phyloP scores from a whole-genome alignment of 2,888 invertebrate species.

The Digitonthophagus gazella region DNA sequence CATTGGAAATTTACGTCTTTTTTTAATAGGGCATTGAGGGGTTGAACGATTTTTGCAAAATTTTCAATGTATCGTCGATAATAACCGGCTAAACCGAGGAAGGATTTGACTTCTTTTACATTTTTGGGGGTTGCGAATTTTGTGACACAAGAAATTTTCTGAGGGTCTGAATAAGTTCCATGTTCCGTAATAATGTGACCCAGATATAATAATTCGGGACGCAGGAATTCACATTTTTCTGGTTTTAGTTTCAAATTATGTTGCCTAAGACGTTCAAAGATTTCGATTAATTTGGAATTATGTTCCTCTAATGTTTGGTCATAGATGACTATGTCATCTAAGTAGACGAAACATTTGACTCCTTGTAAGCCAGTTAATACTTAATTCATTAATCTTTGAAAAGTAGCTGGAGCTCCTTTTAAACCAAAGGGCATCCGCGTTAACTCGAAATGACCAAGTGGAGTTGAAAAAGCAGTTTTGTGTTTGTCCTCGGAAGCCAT shows the following conservation, averaged over 20 bases:
- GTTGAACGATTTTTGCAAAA: no score
- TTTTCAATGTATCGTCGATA: no score
- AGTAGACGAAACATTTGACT: slow-evolving; percentile 36
- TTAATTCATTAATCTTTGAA: slow-evolving; percentile 39
- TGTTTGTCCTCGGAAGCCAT: slow-evolving; percentile 24
- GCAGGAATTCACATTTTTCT: no score
- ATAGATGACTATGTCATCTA: slow-evolving; percentile 40
- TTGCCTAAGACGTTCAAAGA: background rate
- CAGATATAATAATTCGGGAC: no score
- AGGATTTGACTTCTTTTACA: no score
- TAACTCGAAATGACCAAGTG: slow-evolving; percentile 35
- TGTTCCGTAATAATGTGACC: no score
- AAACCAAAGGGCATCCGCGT: slow-evolving; percentile 37
- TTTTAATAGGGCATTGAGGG: no score
- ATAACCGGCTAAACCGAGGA: no score
- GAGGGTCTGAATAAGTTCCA: no score
- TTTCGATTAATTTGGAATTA: slow-evolving; percentile 24
- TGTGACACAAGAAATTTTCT: no score
- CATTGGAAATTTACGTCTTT: no score
- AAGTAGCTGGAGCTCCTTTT: slow-evolving; percentile 38
- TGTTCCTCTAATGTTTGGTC: slow-evolving; percentile 35
- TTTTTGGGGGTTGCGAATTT: no score
- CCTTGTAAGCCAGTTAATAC: slow-evolving; percentile 36
- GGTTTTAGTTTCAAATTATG: slow-evolving; percentile 14
- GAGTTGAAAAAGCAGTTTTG: slow-evolving; percentile 35